phyloP scores from a whole-genome alignment of 1,140 invertebrate species.

The Drosophila ercepeae region DNA sequence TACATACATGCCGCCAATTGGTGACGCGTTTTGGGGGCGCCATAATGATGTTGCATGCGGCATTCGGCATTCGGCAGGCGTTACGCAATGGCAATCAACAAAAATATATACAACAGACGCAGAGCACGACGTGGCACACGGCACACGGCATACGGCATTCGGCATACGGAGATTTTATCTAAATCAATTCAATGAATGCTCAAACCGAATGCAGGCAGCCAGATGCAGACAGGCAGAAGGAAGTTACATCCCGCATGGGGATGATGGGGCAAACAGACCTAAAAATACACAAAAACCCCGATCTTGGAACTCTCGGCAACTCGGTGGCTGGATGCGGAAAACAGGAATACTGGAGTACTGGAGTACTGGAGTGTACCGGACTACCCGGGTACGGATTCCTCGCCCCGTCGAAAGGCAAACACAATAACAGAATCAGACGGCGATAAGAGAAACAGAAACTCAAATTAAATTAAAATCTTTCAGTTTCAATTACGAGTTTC shows the following conservation, averaged over 20 bases:
- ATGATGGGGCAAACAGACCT: conserved; percentile 31
- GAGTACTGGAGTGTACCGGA: background rate
- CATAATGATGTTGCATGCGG: conserved; percentile 59
- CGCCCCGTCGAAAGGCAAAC: conserved; percentile 22
- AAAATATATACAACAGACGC: conserved; percentile 37
- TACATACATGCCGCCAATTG: conserved; percentile 43
- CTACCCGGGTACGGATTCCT: background rate
- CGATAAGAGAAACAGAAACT: conserved; percentile 80
- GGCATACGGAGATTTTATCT: conserved; percentile 64
- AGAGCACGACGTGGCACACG: background rate
- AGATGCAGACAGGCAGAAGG: conserved; percentile 25
- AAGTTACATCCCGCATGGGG: conserved; percentile 47
- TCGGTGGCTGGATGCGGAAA: background rate
- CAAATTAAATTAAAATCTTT: conserved; percentile 83
- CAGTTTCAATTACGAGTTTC: conserved; percentile 82
- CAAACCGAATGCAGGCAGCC: conserved; percentile 39
- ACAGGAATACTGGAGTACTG: conserved; percentile 5
- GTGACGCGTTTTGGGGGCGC: conserved; percentile 14
- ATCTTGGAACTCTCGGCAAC: conserved; percentile 14
- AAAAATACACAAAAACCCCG: conserved; percentile 45
- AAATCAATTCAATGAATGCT: conserved; percentile 77
- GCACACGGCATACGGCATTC: background rate
- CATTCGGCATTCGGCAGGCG: conserved; percentile 27
- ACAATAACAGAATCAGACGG: conserved; percentile 51
- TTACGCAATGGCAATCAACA: conserved; percentile 63